Base-by-base conservation (phyloP, 2,797 vertebrate genomes). In the Sparidentex hasta region DNA sequence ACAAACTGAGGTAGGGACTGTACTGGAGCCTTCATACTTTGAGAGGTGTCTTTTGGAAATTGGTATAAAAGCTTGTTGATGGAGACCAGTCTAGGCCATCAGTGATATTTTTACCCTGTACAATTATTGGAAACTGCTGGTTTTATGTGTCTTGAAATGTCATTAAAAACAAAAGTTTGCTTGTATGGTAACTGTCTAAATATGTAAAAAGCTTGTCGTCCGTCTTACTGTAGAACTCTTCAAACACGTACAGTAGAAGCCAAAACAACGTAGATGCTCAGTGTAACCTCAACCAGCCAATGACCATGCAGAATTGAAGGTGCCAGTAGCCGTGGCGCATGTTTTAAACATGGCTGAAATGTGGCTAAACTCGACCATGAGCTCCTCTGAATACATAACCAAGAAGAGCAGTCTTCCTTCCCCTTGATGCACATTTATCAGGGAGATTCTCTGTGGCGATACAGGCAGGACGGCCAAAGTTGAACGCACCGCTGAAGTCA, bases 401-500 rank as follows among this genome's bases (percentile, higher is more conserved):
- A 82, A 64, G 74, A 77, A 47, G 78, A 85, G 83, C 86, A 71
- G 86, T 90, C 86, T 83, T 76, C 62, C 77, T 68, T 68, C 17
- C 50, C 63, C 48, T 72, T 76, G 81, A 87, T 81, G 83, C 68
- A 88, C 90, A 91, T 94, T 93, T 90, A 90, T 94, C 93, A 93
- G 87, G 13, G 58, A 91, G 92, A 93, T 93, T 48, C 80, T 91
- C 76, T 16, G 57, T 43, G 75, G 74, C 25, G 90, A 92, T 92
- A 92, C 88, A 88, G 75, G 76, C 81, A 14, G 75, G 68, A 86
- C 61, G 75, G 87, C 85, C 87, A 89, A 90, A 90, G 90, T 90
- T 93, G 90, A 92, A 82, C 50, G 86, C 90, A 87, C 84, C 12
- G 73, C 83, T 90, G 90, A 91, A 94, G 87, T 92, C 90, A 92